A percentile compares a stretch with the other conserved stretches of the same genome.
Evolutionary conservation across 2,888 invertebrate genomes (phyloP).

Genomic region (Agrochola circellaris): DNA sequence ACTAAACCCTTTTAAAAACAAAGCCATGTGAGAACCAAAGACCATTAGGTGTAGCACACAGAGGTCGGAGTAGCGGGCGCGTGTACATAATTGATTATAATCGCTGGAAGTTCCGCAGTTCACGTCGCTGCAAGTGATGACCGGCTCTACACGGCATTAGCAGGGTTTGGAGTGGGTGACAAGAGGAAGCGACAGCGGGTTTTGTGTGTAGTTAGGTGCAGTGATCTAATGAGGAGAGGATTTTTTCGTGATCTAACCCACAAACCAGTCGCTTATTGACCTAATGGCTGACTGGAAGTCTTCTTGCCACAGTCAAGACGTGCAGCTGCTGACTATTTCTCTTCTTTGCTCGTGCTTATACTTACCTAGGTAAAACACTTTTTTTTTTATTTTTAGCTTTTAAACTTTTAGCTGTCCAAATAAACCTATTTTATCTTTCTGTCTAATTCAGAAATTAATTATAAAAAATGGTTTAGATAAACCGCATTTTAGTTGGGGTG

Average conservation of each 20-base stretch:
- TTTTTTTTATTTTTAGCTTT: background rate
- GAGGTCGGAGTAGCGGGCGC: conserved; percentile 49
- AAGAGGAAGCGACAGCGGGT: conserved; percentile 33
- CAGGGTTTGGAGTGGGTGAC: conserved; percentile 13
- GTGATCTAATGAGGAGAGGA: background rate
- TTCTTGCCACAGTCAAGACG: background rate
- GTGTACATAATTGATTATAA: conserved; percentile 80
- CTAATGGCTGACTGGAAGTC: background rate
- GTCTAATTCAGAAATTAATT: too few relatives aligned
- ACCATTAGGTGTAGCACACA: conserved; percentile 42
- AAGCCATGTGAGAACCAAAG: conserved; percentile 36
- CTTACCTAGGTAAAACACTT: too few relatives aligned
- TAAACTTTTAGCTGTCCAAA: background rate
- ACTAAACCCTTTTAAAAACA: conserved; percentile 55
- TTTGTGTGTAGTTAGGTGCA: background rate
- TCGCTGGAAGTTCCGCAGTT: conserved; percentile 70
- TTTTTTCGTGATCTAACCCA: background rate
- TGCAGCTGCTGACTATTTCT: background rate
- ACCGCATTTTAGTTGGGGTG: too few relatives aligned
- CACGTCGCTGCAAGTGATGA: conserved; percentile 78
- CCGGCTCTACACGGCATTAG: conserved; percentile 63
- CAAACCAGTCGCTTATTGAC: background rate
- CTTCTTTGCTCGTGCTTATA: background rate
- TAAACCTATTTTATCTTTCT: background rate
- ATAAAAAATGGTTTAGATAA: too few relatives aligned